A percentile compares a stretch with the other conserved stretches of the same genome.
phyloP scores from a whole-genome alignment of 2,113 vertebrate species.

The Stictonetta naevosa region DNA sequence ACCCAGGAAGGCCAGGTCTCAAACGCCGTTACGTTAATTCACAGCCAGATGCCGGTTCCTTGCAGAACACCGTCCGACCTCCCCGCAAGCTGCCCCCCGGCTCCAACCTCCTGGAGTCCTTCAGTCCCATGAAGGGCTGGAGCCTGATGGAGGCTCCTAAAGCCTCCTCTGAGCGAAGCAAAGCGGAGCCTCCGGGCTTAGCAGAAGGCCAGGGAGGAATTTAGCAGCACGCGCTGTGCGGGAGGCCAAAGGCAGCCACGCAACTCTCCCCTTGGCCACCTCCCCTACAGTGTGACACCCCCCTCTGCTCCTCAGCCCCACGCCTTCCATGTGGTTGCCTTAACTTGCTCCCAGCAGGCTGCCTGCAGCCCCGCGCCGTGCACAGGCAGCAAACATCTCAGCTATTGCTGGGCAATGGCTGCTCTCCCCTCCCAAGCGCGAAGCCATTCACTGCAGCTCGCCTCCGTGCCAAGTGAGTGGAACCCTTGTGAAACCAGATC shows the following conservation, averaged over 20 bases:
- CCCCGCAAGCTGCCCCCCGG: background rate
- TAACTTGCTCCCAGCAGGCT: background rate
- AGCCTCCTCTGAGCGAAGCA: background rate
- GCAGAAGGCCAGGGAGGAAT: background rate
- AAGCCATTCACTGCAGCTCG: conserved; percentile 26
- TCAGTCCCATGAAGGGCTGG: background rate
- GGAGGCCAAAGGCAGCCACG: background rate
- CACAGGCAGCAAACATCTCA: conserved; percentile 5
- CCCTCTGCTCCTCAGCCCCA: background rate
- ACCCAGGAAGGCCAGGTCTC: background rate
- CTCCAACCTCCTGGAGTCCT: background rate
- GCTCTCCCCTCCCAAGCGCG: conserved; percentile 33
- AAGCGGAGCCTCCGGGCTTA: background rate
- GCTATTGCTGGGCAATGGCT: conserved; percentile 30
- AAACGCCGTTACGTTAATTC: background rate
- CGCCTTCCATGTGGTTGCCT: background rate
- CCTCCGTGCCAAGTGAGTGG: conserved; percentile 31
- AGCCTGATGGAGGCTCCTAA: background rate
- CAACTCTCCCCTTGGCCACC: background rate
- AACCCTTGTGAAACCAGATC: conserved; percentile 70
- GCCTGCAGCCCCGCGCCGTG: background rate
- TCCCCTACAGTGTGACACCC: background rate
- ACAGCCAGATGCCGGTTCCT: background rate
- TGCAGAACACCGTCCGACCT: background rate
- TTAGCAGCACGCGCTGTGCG: background rate